Conservation (phyloP, 2,113 vertebrate genomes). For the Gorilla gorilla region DNA sequence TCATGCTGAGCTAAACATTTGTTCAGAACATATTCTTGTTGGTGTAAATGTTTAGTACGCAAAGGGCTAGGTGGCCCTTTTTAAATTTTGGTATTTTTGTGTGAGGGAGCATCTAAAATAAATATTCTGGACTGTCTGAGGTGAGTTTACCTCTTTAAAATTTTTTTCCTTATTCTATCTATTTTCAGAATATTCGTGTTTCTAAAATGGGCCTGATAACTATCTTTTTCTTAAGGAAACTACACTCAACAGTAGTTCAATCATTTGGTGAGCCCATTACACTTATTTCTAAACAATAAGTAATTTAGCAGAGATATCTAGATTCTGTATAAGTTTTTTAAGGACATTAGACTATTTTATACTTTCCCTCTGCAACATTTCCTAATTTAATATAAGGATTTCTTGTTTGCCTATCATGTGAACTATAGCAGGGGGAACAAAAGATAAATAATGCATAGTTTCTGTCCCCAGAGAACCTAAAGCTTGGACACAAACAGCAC, state of each 20-base stretch:
- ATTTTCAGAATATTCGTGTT: background rate
- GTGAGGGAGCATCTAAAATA: background rate
- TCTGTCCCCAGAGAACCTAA: background rate
- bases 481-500: background rate
- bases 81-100: constrained; percentile 10
- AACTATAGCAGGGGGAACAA: background rate
- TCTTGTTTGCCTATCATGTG: background rate
- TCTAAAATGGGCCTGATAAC: background rate
- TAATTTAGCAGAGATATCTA: background rate
- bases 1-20: constrained; percentile 27
- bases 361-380: background rate
- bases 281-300: background rate
- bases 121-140: background rate
- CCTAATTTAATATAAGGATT: background rate
- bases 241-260: background rate
- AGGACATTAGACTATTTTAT: background rate
- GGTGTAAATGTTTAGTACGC: constrained; percentile 26
- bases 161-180: background rate
- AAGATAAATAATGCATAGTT: background rate
- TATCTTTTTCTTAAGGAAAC: background rate
- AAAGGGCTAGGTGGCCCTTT: background rate
- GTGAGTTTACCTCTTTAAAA: background rate
- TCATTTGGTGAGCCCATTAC: background rate
- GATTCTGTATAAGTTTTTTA: background rate
- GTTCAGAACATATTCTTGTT: background rate